phyloP scores from a whole-genome alignment of 2,797 vertebrate species.

The Pangasius mekongensis region DNA sequence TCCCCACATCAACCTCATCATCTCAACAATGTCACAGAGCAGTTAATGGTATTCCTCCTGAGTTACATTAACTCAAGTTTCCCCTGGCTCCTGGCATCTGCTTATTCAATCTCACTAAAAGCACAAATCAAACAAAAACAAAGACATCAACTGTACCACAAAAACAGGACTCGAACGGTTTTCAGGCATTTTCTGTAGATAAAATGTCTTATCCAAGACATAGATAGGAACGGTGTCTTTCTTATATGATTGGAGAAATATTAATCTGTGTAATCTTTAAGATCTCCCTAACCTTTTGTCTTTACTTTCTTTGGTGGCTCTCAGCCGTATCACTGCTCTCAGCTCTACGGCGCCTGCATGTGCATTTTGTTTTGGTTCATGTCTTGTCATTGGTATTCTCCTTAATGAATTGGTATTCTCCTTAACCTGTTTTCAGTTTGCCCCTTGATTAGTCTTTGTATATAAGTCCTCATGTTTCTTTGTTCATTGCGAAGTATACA shows the following conservation, averaged over 20 bases:
- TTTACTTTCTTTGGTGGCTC: neutral
- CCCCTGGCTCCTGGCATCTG: slow-evolving; percentile 31
- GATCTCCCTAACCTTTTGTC: neutral
- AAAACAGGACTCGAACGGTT: neutral
- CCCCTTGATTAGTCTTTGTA: no score
- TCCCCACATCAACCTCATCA: slow-evolving; percentile 15
- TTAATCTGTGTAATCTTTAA: neutral
- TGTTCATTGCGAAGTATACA: no score
- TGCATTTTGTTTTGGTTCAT: no score
- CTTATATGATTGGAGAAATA: neutral
- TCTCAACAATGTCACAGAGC: slow-evolving; percentile 13
- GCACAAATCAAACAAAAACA: slow-evolving; percentile 39
- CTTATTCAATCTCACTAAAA: slow-evolving; percentile 59
- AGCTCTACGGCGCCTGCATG: no score
- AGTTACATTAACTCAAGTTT: slow-evolving; percentile 48
- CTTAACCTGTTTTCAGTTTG: no score
- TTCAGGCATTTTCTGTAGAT: neutral
- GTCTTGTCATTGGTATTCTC: no score
- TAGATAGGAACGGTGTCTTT: neutral
- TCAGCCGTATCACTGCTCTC: no score
- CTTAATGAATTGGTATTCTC: no score
- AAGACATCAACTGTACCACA: slow-evolving; percentile 31
- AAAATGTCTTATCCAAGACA: neutral
- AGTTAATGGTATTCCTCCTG: slow-evolving; percentile 31
- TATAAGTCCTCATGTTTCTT: no score